These are phyloP conservation scores for Drosophila aldrichi DNA, from an alignment of 2,888 invertebrate genomes.

Conservation along the genomic window DNA sequence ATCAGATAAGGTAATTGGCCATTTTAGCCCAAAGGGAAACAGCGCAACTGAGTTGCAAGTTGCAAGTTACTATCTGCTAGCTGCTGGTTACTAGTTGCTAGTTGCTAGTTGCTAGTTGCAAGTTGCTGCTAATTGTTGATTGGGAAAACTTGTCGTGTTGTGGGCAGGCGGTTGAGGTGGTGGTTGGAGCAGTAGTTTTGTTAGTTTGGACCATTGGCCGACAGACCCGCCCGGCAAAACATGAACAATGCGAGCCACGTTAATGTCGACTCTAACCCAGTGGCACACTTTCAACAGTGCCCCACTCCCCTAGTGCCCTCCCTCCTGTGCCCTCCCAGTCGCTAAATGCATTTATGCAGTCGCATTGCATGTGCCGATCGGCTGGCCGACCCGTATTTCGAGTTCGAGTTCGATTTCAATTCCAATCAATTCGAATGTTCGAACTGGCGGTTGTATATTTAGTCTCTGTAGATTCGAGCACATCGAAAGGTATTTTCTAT, in stretches of 20 bases:
- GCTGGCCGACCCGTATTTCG: conserved; percentile 20
- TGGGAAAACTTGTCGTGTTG: conserved; percentile 45
- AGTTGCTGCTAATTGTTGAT: conserved; percentile 5
- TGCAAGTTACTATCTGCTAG: background rate
- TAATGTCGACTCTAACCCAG: conserved; percentile 56
- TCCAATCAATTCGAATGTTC: conserved; percentile 14
- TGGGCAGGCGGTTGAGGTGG: background rate
- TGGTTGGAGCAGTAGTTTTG: conserved; percentile 2
- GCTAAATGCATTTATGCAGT: conserved; percentile 34
- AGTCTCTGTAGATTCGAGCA: too few relatives aligned
- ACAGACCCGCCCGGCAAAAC: conserved; percentile 13
- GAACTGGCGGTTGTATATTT: too few relatives aligned
- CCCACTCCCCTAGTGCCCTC: background rate
- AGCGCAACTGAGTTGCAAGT: conserved; percentile 10
- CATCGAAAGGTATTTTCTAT: too few relatives aligned
- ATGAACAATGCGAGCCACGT: conserved; percentile 43
- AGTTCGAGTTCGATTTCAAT: conserved; percentile 34
- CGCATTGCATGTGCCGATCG: conserved; percentile 4
- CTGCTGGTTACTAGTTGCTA: background rate
- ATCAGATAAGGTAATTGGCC: conserved; percentile 77
- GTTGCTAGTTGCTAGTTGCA: too few relatives aligned
- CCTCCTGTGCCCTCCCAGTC: background rate
- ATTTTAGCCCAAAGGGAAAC: conserved; percentile 73
- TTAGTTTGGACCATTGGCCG: conserved; percentile 24
- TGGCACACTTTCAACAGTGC: conserved; percentile 59